Evolutionary conservation across 92 coral and sea anemone genomes (phyloP).

Genomic region (Nematostella vectensis): DNA sequence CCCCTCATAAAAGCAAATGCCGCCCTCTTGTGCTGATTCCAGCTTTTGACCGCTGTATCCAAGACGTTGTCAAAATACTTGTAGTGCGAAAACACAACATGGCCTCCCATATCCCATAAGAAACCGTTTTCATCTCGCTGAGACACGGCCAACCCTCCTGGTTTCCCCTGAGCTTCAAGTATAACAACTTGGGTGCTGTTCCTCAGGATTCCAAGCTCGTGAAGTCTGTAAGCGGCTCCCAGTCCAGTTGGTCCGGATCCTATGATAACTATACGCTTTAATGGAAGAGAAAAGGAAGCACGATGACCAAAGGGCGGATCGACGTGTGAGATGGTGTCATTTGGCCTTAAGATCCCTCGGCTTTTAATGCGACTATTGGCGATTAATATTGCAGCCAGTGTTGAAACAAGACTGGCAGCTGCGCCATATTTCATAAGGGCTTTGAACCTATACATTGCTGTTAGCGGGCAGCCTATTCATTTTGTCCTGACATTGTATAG

Average conservation of each 20-base stretch:
- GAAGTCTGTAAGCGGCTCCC: constrained; percentile 46
- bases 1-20: constrained; percentile 58
- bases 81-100: constrained; percentile 52
- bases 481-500: too few species aligned
- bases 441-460: too few species aligned
- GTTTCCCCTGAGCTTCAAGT: constrained; percentile 28
- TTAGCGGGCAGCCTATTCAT: too few species aligned
- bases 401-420: too few species aligned
- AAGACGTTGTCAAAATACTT: constrained; percentile 35
- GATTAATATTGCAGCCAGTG: too few species aligned
- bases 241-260: constrained; percentile 61
- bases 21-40: constrained; percentile 40
- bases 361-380: too few species aligned
- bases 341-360: too few species aligned
- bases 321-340: too few species aligned
- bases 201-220: constrained; percentile 22
- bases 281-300: too few species aligned
- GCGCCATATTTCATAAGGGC: too few species aligned
- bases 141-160: constrained; percentile 54
- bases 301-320: too few species aligned
- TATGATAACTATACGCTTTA: constrained; percentile 39
- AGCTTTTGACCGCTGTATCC: constrained; percentile 23
- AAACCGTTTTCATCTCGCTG: constrained; percentile 47
- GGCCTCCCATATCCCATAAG: constrained; percentile 70
- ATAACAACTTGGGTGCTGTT: constrained; percentile 21